A percentile compares a stretch with the other conserved stretches of the same genome.
phyloP scores from a whole-genome alignment of 2,797 vertebrate genomes.

The Cirrhinus mrigala region DNA sequence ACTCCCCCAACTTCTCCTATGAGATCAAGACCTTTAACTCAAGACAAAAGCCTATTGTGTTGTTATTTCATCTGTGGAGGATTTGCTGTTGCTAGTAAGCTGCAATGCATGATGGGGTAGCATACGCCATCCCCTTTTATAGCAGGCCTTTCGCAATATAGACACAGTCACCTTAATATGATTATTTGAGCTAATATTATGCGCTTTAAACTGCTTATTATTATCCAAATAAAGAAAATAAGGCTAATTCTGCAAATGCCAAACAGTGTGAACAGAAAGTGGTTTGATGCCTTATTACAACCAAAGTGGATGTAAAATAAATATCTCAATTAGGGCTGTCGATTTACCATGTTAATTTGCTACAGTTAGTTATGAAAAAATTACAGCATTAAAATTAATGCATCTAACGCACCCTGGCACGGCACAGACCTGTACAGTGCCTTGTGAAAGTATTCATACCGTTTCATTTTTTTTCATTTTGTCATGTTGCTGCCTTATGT shows the following conservation, averaged over 20 bases:
- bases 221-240: neutral
- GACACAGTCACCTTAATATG: neutral
- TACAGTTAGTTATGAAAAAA: too few relatives aligned
- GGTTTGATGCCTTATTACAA: neutral
- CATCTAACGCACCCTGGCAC: too few relatives aligned
- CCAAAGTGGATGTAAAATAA: too few relatives aligned
- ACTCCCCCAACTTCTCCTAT: neutral
- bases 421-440: too few relatives aligned
- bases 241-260: neutral
- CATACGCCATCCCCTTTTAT: slow-evolving; percentile 33
- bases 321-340: too few relatives aligned
- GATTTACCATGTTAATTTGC: too few relatives aligned
- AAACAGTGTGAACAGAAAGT: neutral
- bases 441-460: too few relatives aligned
- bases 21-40: slow-evolving; percentile 22
- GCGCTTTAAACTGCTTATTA: neutral
- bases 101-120: slow-evolving; percentile 55
- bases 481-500: too few relatives aligned
- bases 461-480: too few relatives aligned
- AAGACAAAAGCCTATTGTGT: slow-evolving; percentile 26
- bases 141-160: neutral
- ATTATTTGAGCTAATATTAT: slow-evolving; percentile 4
- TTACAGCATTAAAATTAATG: too few relatives aligned
- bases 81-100: slow-evolving; percentile 52
- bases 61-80: neutral